These are phyloP conservation scores for Lepidochitona cinerea DNA, from an alignment of 2,888 invertebrate species.

Conservation along the genomic window DNA sequence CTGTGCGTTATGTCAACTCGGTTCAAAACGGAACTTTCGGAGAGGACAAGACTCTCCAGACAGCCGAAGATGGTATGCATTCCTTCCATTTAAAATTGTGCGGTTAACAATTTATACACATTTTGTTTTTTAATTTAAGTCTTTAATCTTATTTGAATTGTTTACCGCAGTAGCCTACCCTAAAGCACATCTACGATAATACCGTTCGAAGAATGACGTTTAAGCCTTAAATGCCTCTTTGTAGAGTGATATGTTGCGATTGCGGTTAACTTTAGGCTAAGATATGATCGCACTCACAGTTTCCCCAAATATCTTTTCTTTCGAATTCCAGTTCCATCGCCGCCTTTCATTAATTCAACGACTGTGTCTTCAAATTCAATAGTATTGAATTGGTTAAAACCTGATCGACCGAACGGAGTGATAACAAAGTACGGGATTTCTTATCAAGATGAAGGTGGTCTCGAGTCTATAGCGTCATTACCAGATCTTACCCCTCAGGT, in stretches of 20 bases:
- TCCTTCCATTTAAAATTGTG: no score
- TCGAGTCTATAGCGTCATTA: conserved; percentile 27
- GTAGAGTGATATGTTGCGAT: no score
- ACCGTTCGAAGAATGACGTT: no score
- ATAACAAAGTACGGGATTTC: conserved; percentile 43
- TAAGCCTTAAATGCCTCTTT: no score
- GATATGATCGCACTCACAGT: no score
- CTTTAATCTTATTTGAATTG: no score
- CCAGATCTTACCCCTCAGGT: conserved; percentile 12
- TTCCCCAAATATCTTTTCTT: no score
- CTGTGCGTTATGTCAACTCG: conserved; percentile 49
- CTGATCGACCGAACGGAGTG: conserved; percentile 50
- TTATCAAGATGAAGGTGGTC: conserved; percentile 33
- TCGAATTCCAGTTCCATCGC: conserved; percentile 47
- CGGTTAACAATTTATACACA: no score
- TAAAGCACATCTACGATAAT: no score
- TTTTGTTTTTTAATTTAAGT: no score
- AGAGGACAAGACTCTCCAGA: conserved; percentile 33
- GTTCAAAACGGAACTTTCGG: conserved; percentile 34
- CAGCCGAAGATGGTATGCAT: conserved; percentile 49
- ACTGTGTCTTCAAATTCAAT: conserved; percentile 30
- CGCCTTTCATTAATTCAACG: conserved; percentile 36
- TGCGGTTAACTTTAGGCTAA: no score
- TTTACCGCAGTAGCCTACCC: no score
- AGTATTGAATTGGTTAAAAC: conserved; percentile 42